Evolutionary conservation across 2,113 vertebrate genomes (phyloP).

Genomic region (Cryptomyrus ogoouensis): DNA sequence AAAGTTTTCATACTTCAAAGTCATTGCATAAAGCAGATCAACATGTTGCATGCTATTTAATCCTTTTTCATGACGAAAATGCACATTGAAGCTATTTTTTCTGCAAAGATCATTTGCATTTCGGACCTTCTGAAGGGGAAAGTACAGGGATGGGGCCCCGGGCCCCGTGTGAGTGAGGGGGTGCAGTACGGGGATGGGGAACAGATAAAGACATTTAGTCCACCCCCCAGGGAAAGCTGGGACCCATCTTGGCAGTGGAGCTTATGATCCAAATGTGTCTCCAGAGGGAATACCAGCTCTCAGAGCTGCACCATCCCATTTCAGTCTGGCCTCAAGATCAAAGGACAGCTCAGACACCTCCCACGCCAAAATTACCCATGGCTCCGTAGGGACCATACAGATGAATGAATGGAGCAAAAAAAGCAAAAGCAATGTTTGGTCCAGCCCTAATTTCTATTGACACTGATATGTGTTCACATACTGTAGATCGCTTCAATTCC

Average conservation of each 20-base stretch:
- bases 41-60: not conserved
- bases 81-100: not conserved
- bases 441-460: not conserved
- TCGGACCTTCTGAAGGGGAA: not conserved
- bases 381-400: not conserved
- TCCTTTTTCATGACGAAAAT: not conserved
- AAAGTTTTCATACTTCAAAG: not conserved
- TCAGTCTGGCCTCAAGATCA: conserved; percentile 3
- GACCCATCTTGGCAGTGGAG: not conserved
- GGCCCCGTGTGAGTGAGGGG: too few species aligned
- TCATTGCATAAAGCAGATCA: not conserved
- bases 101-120: not conserved
- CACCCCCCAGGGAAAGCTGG: not conserved
- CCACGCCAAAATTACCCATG: not conserved
- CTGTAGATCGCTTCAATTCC: not conserved
- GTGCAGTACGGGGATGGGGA: not conserved
- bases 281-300: not conserved
- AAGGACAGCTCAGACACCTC: not conserved
- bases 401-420: not conserved
- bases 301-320: not conserved
- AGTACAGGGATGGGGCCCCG: not conserved
- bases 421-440: not conserved
- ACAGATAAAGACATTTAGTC: not conserved
- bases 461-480: not conserved
- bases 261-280: not conserved